These are phyloP conservation scores for Cebidichthys violaceus DNA, from an alignment of 2,113 vertebrate species.

Conservation along the genomic window DNA sequence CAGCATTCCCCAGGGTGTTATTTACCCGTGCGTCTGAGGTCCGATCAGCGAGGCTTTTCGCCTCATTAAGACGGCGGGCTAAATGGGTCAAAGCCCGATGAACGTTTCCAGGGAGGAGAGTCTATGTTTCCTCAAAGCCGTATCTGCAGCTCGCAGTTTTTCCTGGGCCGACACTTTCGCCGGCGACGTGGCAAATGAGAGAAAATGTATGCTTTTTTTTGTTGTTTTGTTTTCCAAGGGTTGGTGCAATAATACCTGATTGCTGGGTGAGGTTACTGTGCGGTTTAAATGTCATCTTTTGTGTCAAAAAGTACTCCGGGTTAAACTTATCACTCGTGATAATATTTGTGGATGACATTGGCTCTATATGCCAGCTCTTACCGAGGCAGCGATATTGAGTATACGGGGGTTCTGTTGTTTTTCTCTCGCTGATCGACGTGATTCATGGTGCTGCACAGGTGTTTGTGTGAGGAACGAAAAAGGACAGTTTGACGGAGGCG, in stretches of 20 bases:
- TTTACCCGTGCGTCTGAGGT: conserved; percentile 58
- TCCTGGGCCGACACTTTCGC: conserved; percentile 66
- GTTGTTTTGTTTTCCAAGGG: not conserved
- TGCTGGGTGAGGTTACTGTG: not conserved
- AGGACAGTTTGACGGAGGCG: not conserved
- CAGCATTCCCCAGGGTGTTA: conserved; percentile 58
- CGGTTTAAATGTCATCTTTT: conserved; percentile 3
- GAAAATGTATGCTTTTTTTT: conserved; percentile 75
- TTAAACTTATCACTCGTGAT: not conserved
- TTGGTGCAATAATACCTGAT: not conserved
- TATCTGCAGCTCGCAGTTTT: conserved; percentile 78
- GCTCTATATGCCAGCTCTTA: not conserved
- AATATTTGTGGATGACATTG: not conserved
- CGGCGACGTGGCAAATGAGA: conserved; percentile 47
- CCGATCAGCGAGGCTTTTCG: conserved; percentile 48
- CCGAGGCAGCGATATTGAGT: not conserved
- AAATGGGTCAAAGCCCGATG: conserved; percentile 59
- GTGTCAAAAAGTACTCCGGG: not conserved
- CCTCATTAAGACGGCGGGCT: conserved; percentile 63
- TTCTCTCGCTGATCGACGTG: not conserved
- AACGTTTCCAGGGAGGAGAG: conserved; percentile 67
- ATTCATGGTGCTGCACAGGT: not conserved
- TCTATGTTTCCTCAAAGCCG: conserved; percentile 64
- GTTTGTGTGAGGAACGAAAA: not conserved
- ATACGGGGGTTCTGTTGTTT: not conserved